Evolutionary conservation across 2,113 vertebrate species (phyloP).

Genomic region (Ptychochromis oligacanthus): DNA sequence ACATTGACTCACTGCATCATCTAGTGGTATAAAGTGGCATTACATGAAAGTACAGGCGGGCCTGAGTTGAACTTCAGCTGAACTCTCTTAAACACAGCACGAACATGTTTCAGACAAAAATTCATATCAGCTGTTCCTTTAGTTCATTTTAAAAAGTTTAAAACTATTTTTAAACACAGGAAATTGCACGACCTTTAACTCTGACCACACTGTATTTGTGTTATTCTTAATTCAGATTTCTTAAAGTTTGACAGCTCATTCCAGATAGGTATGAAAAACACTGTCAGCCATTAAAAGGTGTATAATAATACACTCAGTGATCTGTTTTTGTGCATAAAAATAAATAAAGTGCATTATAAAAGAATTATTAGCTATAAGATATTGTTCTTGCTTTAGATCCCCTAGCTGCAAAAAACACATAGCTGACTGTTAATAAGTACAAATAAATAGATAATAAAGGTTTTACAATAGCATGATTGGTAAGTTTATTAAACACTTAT

Average conservation of each 20-base stretch:
- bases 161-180: background rate
- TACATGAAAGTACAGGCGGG: background rate
- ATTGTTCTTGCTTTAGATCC: background rate
- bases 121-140: too few species aligned
- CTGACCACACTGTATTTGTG: background rate
- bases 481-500: too few species aligned
- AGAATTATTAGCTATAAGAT: background rate
- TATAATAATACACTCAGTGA: too few species aligned
- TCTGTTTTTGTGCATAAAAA: too few species aligned
- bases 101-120: too few species aligned
- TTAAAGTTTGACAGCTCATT: rapidly evolving
- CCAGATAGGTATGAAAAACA: background rate
- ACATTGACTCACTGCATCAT: background rate
- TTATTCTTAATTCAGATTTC: background rate
- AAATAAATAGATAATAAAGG: too few species aligned
- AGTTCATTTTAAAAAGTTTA: background rate
- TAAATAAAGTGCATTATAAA: rapidly evolving
- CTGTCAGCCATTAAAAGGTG: too few species aligned
- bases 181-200: background rate
- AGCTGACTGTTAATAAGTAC: background rate
- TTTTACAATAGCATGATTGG: too few species aligned
- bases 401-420: background rate
- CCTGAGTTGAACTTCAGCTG: too few species aligned
- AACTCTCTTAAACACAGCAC: background rate
- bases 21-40: background rate